Evolutionary conservation across 2,888 invertebrate genomes (phyloP).

Genomic region (Cryptocheilus praepositus): DNA sequence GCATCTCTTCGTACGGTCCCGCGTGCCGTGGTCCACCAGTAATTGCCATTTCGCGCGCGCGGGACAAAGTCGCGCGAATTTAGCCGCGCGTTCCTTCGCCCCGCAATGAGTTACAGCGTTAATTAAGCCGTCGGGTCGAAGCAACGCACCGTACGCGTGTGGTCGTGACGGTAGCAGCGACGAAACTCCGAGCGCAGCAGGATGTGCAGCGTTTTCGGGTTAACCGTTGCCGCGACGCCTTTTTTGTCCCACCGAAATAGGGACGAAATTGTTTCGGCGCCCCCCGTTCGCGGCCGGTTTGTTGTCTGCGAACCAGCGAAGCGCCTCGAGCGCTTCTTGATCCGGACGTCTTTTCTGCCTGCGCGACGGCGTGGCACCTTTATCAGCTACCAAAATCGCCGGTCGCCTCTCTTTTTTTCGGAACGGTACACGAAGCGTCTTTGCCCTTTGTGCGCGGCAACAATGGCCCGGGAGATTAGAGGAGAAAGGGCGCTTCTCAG

Average conservation of each 20-base stretch:
- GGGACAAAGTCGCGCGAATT: not conserved
- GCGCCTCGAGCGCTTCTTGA: not conserved
- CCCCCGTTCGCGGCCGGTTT: not conserved
- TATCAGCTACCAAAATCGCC: not conserved
- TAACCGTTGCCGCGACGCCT: not conserved
- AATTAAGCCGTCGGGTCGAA: slow-evolving; percentile 3
- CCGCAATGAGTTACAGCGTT: slow-evolving; percentile 5
- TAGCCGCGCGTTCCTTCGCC: not conserved
- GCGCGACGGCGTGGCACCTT: not conserved
- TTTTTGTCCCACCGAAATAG: not conserved
- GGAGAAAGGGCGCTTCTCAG: not conserved
- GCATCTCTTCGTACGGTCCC: not conserved
- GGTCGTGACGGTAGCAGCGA: not conserved
- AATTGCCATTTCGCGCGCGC: not conserved
- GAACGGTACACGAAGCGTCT: too few species aligned
- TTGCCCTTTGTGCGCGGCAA: not conserved
- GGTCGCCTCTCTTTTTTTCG: too few species aligned
- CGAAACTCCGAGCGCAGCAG: not conserved
- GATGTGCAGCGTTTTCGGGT: not conserved
- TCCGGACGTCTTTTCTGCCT: too few species aligned
- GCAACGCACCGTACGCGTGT: not conserved
- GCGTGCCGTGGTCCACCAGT: not conserved
- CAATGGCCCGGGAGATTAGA: not conserved
- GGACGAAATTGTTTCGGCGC: not conserved
- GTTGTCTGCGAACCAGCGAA: not conserved